Conservation (phyloP, 1,140 invertebrate genomes). For the Megalopta genalis region DNA sequence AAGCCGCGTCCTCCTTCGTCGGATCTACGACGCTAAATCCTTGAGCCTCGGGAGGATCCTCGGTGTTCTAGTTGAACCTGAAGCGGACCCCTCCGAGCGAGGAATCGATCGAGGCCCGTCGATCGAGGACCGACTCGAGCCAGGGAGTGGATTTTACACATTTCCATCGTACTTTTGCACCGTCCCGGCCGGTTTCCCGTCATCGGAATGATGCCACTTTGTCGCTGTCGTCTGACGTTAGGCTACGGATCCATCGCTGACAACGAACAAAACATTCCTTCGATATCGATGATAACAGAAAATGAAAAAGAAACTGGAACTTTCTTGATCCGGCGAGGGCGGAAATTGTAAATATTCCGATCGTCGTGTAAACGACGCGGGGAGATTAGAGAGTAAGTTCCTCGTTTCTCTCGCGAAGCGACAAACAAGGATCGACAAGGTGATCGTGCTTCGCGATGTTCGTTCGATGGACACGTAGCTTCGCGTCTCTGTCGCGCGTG, state of each 20-base stretch:
- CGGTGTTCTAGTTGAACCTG: not conserved
- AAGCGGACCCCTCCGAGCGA: not conserved
- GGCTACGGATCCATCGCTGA: not conserved
- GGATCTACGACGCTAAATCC: conserved; percentile 8
- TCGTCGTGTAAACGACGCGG: too few species aligned
- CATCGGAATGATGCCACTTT: conserved; percentile 44
- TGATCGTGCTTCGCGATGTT: too few species aligned
- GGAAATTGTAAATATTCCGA: too few species aligned
- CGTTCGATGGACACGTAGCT: too few species aligned
- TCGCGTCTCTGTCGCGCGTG: not conserved
- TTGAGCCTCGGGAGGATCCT: not conserved
- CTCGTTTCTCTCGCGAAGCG: too few species aligned
- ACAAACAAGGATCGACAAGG: too few species aligned
- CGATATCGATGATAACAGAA: too few species aligned
- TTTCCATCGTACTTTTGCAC: conserved; percentile 50
- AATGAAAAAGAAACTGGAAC: too few species aligned
- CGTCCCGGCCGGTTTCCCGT: conserved; percentile 70
- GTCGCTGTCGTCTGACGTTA: conserved; percentile 38
- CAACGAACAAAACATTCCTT: too few species aligned
- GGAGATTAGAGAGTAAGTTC: too few species aligned
- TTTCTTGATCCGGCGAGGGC: too few species aligned
- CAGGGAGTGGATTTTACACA: conserved; percentile 27
- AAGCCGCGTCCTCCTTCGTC: conserved; percentile 13
- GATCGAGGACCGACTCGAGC: conserved; percentile 23
- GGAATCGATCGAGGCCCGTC: not conserved